Base-by-base conservation (phyloP, 2,888 invertebrate genomes). In the Biston betularia region DNA sequence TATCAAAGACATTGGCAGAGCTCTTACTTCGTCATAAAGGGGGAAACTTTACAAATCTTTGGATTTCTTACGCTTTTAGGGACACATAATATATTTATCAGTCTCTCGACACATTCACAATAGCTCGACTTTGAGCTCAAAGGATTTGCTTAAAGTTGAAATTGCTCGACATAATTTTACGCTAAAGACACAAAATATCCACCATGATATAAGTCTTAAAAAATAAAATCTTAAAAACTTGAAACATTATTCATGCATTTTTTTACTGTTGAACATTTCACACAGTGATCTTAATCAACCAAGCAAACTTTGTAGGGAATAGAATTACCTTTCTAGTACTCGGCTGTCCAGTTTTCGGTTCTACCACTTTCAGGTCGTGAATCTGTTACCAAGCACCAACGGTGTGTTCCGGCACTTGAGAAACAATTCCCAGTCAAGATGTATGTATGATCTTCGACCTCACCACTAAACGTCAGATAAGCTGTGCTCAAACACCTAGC, bases 1-100 rank as follows among this genome's bases (percentile, higher is more conserved):
- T 90, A 90, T 92, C 88, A 80, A 89, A 90, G 89, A 92, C 92
- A 90, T 91, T 84, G 89, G 86, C 84, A 80, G 83, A 83, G 88
- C 87, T 45, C 56, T 89, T 90, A 83, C 83, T 86, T 85, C 87
- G 84, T 92, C 92, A 90, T 92, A 92, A 92, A 91, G 84, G 92
- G 92, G 92, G 84, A 89, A 92, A 93, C 85, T 93, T 93, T 92
- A 92, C 90, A 93, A 92, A 92, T 93, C 89, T 92, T 86, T 82
- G 90, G 86, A 93, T 92, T 91, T 92, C 92, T 89, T 89, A 88
- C 89, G 90, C 90, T 92, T 90, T 90, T 88, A 88, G 88, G 85
- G 87, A 86, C 88, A 89, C 87, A 87, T 90, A 90, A 93, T 92
- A 88, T 90, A 92, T 92, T 93, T 93, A 93, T 93, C 92, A 88